A percentile compares a stretch with the other conserved stretches of the same genome.
Evolutionary conservation across 2,797 vertebrate species (phyloP).

Genomic region (Lateolabrax maculatus): DNA sequence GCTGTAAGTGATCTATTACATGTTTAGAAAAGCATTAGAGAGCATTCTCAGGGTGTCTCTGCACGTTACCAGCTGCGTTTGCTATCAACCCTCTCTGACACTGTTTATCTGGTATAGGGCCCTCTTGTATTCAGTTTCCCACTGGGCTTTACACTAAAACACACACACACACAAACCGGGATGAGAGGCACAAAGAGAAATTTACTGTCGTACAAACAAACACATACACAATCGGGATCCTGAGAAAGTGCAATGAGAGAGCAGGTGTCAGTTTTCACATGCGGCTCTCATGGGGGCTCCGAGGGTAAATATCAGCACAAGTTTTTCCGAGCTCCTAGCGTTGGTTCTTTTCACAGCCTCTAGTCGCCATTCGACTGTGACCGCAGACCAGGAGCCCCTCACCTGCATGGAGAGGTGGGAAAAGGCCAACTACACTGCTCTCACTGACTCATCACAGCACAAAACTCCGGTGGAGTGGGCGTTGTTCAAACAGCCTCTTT

Average conservation of each 20-base stretch:
- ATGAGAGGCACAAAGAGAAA: slow-evolving; percentile 68
- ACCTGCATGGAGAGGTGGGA: slow-evolving; percentile 75
- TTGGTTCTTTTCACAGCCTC: slow-evolving; percentile 58
- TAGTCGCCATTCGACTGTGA: slow-evolving; percentile 22
- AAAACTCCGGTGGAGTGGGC: neutral
- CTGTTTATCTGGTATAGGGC: slow-evolving; percentile 76
- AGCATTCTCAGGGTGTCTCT: slow-evolving; percentile 74
- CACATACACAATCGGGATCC: slow-evolving; percentile 69
- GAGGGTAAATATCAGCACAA: slow-evolving; percentile 66
- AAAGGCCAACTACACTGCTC: slow-evolving; percentile 48
- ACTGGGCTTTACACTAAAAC: slow-evolving; percentile 69
- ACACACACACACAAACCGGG: slow-evolving; percentile 52
- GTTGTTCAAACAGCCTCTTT: neutral
- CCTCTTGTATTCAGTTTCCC: slow-evolving; percentile 70
- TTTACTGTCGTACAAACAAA: slow-evolving; percentile 81
- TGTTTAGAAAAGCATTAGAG: slow-evolving; percentile 76
- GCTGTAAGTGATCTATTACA: slow-evolving; percentile 82
- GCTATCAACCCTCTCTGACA: slow-evolving; percentile 65
- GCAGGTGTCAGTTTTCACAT: slow-evolving; percentile 87
- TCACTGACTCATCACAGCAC: slow-evolving; percentile 67
- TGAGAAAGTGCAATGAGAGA: slow-evolving; percentile 86
- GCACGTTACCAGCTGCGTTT: slow-evolving; percentile 79
- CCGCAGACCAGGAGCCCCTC: slow-evolving; percentile 33
- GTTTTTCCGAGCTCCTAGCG: slow-evolving; percentile 14
- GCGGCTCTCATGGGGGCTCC: slow-evolving; percentile 74